Percentiles rank a stretch among this genome's conserved stretches.
These are phyloP conservation scores for Gambelia wislizenii DNA, from an alignment of 2,797 vertebrate species.

Conservation along the genomic window DNA sequence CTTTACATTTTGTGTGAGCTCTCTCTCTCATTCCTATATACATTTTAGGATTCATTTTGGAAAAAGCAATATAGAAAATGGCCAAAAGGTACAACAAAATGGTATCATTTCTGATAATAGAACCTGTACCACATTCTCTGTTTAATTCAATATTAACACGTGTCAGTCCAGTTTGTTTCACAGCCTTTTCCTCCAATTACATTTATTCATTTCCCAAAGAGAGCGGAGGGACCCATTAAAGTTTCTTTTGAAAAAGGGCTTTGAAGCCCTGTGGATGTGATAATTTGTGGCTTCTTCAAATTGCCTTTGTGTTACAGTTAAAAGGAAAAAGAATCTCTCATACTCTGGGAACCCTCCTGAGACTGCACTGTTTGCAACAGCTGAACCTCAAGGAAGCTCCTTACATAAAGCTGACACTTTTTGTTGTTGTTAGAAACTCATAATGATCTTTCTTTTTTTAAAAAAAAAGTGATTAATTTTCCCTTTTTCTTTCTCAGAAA, in stretches of 20 bases:
- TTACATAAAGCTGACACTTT: background rate
- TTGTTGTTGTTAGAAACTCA: background rate
- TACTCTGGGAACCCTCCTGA: conserved; percentile 1
- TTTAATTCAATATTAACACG: background rate
- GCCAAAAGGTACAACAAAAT: background rate
- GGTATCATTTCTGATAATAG: background rate
- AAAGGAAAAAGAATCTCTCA: background rate
- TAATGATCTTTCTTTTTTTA: conserved; percentile 2
- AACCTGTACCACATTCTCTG: background rate
- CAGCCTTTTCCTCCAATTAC: background rate
- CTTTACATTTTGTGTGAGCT: background rate
- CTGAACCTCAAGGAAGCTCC: conserved; percentile 3
- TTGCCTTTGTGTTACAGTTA: conserved; percentile 9
- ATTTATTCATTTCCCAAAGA: background rate
- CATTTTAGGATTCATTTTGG: background rate
- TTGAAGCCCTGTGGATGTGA: conserved; percentile 6
- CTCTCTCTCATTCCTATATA: background rate
- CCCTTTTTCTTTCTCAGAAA: background rate
- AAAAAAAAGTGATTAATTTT: background rate
- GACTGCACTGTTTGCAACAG: background rate
- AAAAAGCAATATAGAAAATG: background rate
- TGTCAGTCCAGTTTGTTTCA: conserved; percentile 7
- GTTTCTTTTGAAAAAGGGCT: background rate
- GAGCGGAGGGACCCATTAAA: background rate
- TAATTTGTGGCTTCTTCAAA: conserved; percentile 5